Base-by-base conservation (phyloP, 2,888 invertebrate species). In the Ophion ellenae region DNA sequence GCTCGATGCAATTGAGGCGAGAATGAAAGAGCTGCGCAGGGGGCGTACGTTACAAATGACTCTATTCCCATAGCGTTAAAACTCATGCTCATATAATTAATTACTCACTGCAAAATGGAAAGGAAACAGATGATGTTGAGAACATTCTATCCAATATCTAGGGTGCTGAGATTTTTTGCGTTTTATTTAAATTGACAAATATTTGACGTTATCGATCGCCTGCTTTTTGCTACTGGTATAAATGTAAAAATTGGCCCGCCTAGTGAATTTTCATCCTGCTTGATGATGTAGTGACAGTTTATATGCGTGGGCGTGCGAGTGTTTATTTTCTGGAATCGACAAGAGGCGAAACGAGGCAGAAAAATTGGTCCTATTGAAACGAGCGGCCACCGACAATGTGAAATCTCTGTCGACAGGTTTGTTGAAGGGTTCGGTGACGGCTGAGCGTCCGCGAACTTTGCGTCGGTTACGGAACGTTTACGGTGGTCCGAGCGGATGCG, bases 371-470 rank as follows among this genome's bases (percentile, higher is more conserved):
- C 24, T 24, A 64, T 71, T 74, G 28, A 66, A 32, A 57, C 45
- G 24, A 57, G 28, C 67, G 40, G 75, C 3, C 20, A 28, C 80
- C 61, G 4, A 45, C n/a, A 9, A 59, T 80, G 71, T 67, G 40
- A 40, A 57, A 71, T 67, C 67, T 76, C 83, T 83, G 94, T 93
- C 94, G 94, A 84, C 95, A 96, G 98, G 98, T 94, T 95, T 98
- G 91, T 96, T 97, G 94, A 97, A 97, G 94, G 97, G 98, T 90
- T 97, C 97, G 82, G 96, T 97, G 85, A 96, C 97, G 92, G 96
- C 96, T 88, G 97, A 97, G 94, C 95, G 97, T 88, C 97, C 97
- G 87, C 97, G 97, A 94, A 97, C 97, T 88, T 94, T 97, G 90
- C 95, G 96, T 90, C 96, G 97, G 92, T 95, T 97, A 90, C 96